These are phyloP conservation scores for Glareola pratincola DNA, from an alignment of 2,113 vertebrate species.

Conservation along the genomic window DNA sequence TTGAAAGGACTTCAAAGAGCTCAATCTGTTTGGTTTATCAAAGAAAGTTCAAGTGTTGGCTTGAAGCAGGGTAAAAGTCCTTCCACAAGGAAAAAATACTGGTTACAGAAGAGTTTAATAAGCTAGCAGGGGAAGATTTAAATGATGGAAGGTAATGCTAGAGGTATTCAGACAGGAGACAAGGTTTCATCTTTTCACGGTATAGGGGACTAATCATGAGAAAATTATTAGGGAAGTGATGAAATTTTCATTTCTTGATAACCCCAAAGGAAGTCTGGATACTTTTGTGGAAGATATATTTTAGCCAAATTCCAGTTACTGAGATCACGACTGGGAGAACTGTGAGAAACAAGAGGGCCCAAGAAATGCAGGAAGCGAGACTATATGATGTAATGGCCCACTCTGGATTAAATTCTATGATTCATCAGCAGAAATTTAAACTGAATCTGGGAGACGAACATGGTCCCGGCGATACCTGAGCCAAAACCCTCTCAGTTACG, in stretches of 20 bases:
- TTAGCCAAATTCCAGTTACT: background rate
- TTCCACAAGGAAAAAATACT: background rate
- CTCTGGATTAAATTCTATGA: background rate
- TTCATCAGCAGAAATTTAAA: background rate
- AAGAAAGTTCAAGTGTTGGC: constrained; percentile 3
- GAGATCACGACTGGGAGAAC: background rate
- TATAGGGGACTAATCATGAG: background rate
- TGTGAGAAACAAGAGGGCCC: background rate
- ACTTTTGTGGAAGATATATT: background rate
- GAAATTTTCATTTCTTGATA: background rate
- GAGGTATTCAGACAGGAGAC: background rate
- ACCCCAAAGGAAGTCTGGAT: background rate
- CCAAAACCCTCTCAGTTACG: background rate
- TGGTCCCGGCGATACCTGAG: background rate
- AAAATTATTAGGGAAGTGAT: background rate
- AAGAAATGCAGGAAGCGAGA: background rate
- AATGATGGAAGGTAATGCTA: background rate
- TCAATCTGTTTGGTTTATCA: constrained; percentile 35
- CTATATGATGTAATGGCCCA: background rate
- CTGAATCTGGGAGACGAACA: background rate
- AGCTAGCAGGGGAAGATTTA: background rate
- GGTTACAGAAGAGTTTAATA: background rate
- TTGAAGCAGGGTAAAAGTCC: constrained; percentile 11
- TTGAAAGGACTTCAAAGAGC: constrained; percentile 41
- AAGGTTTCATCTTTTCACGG: background rate